Evolutionary conservation across 2,888 invertebrate species (phyloP).

Genomic region (Schizotus pectinicornis): DNA sequence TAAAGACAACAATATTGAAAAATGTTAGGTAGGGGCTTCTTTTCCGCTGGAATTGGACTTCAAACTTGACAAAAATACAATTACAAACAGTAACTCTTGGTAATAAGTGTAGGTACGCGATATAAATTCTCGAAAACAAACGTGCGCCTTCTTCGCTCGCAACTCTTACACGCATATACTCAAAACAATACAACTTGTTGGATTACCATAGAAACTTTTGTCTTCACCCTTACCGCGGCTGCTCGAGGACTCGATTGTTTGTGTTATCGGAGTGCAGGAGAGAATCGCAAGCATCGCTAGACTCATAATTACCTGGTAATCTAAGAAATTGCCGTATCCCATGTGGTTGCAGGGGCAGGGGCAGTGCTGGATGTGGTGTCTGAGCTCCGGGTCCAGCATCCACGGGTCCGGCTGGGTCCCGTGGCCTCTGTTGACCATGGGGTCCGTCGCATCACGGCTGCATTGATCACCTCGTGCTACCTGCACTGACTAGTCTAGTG

Average conservation of each 20-base stretch:
- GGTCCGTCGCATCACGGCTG: conserved; percentile 55
- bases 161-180: too few species aligned
- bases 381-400: conserved; percentile 78
- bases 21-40: too few species aligned
- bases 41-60: too few species aligned
- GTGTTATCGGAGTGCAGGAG: too few species aligned
- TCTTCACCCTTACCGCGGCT: background rate
- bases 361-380: conserved; percentile 87
- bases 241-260: background rate
- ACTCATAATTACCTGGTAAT: conserved; percentile 75
- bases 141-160: too few species aligned
- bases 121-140: too few species aligned
- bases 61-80: too few species aligned
- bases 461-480: conserved; percentile 45
- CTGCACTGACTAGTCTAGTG: conserved; percentile 56
- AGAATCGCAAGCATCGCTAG: too few species aligned
- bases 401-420: conserved; percentile 57
- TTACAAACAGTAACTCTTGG: too few species aligned
- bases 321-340: conserved; percentile 92
- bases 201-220: background rate
- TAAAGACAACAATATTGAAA: too few species aligned
- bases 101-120: too few species aligned
- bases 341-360: conserved; percentile 92
- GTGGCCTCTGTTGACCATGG: conserved; percentile 58
- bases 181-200: too few species aligned